Evolutionary conservation across 2,113 vertebrate genomes (phyloP), one percentile per base, ranked within the genome.

Genomic region (Platysteira castanea): DNA sequence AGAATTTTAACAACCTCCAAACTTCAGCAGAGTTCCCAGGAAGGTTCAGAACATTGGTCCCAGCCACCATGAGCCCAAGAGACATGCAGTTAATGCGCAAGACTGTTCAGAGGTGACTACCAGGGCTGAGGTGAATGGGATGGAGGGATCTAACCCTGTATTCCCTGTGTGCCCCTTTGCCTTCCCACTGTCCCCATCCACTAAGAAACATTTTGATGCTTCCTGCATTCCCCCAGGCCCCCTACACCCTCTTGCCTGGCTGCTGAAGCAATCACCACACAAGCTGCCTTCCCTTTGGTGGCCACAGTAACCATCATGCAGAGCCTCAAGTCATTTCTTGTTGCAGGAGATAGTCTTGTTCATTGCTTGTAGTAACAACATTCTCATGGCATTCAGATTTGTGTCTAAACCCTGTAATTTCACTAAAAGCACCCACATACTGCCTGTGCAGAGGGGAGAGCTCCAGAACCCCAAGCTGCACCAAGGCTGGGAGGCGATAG

Each of bases 391-490:
- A 50, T 60, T 75, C 20, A 60, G 14, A 83, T 63, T 35, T 31
- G 11, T 12, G 13, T 23, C 24, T 53, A 41, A 76, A 19, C 8
- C 0, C 22, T 1, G 2, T 15, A 13, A n/a, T 41, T 71, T 84
- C 31, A 20, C 19, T 26, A 49, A 31, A 57, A 84, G 35, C 35
- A 50, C 22, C 60, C 52, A 28, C 0, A 1, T 1, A 2, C 22
- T 87, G 26, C 33, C 52, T 49, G 42, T 47, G 41, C 33, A 21
- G 31, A 49, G 41, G 9, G 27, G 14, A 60, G 13, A 27, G 15
- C 22, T 60, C 65, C 1, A 3, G 44, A 22, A 35, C 6, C 21
- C 12, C 37, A 42, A 21, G 0, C 3, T 1, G 2, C 23, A 35
- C 15, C 7, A 20, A 30, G 39, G 13, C 61, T 6, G 0, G 4